phyloP scores from a whole-genome alignment of 2,888 invertebrate species.

The Seira musarum region DNA sequence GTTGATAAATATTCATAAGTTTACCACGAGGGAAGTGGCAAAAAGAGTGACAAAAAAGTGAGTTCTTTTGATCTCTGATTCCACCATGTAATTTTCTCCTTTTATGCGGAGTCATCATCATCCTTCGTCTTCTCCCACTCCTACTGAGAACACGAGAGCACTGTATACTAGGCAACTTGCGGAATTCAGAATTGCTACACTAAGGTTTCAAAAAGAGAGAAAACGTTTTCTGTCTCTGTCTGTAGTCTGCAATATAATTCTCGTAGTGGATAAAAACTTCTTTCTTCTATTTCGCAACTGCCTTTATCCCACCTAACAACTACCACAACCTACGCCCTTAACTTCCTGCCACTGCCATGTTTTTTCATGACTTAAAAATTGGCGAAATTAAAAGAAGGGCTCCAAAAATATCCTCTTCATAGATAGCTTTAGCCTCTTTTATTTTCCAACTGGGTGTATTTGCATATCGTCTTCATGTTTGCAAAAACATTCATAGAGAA shows the following conservation, averaged over 20 bases:
- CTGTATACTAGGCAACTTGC: not conserved
- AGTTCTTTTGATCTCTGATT: conserved; percentile 61
- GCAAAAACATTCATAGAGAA: too few relatives aligned
- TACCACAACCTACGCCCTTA: too few relatives aligned
- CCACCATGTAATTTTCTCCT: conserved; percentile 58
- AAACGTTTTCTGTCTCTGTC: not conserved
- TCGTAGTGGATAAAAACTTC: too few relatives aligned
- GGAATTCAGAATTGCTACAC: not conserved
- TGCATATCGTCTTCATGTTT: too few relatives aligned
- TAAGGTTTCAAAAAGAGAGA: not conserved
- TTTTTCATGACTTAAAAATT: not conserved
- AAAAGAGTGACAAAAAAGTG: conserved; percentile 39
- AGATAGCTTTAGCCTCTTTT: conserved; percentile 15
- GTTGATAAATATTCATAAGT: conserved; percentile 61
- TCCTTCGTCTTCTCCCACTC: not conserved
- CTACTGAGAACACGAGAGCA: conserved; percentile 10
- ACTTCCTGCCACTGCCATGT: not conserved
- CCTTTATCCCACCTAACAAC: too few relatives aligned
- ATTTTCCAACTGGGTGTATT: not conserved
- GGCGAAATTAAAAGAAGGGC: conserved; percentile 3
- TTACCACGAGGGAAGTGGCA: conserved; percentile 28
- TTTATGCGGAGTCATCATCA: conserved; percentile 17
- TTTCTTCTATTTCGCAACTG: too few relatives aligned
- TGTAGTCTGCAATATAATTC: not conserved
- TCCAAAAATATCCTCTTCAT: conserved; percentile 25